Percentiles rank a stretch among this genome's conserved stretches.
These are phyloP conservation scores for Pedionomus torquatus DNA, from an alignment of 2,113 vertebrate genomes.

Conservation along the genomic window DNA sequence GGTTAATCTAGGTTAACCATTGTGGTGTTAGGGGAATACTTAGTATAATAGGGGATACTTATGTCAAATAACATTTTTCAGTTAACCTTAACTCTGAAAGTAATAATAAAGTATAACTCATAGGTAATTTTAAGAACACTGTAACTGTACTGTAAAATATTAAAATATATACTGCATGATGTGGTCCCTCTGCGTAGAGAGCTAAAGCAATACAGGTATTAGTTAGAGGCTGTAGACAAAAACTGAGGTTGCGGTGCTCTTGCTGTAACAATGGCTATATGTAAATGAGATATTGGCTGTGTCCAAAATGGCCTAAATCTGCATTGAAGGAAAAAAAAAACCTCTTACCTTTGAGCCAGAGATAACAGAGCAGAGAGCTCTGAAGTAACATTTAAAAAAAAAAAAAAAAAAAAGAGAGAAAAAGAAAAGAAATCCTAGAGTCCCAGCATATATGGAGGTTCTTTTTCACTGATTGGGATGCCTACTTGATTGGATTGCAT, in stretches of 20 bases:
- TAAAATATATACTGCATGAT: not conserved
- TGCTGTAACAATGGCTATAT: not conserved
- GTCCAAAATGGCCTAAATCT: not conserved
- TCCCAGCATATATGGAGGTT: not conserved
- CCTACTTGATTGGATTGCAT: not conserved
- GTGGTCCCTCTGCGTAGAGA: not conserved
- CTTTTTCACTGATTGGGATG: not conserved
- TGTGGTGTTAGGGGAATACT: not conserved
- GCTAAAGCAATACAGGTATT: not conserved
- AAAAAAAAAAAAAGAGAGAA: not conserved
- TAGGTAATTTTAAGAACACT: not conserved
- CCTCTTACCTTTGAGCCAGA: not conserved
- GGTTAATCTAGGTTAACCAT: conserved; percentile 24
- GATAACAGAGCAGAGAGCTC: not conserved
- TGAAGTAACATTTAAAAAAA: not conserved
- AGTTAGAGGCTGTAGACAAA: not conserved
- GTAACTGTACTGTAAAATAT: not conserved
- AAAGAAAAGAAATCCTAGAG: not conserved
- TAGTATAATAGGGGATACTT: not conserved
- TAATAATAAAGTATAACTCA: not conserved
- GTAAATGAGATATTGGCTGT: not conserved
- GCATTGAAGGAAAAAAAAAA: not conserved
- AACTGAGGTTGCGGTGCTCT: not conserved
- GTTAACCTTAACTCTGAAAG: not conserved
- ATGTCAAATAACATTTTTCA: not conserved